Evolutionary conservation across 2,797 vertebrate genomes (phyloP).

Genomic region (Bovichtus diacanthus): DNA sequence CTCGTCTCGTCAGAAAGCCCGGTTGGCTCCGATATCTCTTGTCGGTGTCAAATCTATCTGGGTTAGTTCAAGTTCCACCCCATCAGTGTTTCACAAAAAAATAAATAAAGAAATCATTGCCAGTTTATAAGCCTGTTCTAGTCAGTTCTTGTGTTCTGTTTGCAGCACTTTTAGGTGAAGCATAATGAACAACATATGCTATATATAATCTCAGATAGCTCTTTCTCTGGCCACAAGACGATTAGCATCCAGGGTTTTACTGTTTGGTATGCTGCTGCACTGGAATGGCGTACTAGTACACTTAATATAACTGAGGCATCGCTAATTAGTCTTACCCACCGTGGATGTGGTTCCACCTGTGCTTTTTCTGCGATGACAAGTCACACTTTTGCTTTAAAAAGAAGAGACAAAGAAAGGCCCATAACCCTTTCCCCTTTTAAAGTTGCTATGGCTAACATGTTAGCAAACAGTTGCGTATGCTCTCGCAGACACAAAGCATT

Average conservation of each 20-base stretch:
- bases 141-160: neutral
- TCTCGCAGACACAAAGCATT: no score
- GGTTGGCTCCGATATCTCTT: conserved; percentile 44
- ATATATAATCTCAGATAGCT: neutral
- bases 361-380: neutral
- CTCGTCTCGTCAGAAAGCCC: conserved; percentile 37
- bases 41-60: conserved; percentile 44
- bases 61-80: conserved; percentile 43
- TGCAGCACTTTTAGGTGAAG: neutral
- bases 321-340: neutral
- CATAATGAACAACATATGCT: neutral
- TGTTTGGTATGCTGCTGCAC: conserved; percentile 2
- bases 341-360: neutral
- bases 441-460: no score
- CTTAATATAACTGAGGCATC: neutral
- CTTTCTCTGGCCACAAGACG: neutral
- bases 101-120: neutral
- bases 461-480: no score
- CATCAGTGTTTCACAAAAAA: conserved; percentile 21
- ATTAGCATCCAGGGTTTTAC: neutral
- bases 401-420: no score
- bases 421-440: neutral
- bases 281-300: neutral
- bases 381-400: neutral
- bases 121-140: conserved; percentile 6